These are phyloP conservation scores for Trichopoda pennipes DNA, from an alignment of 2,888 invertebrate species.

Conservation along the genomic window DNA sequence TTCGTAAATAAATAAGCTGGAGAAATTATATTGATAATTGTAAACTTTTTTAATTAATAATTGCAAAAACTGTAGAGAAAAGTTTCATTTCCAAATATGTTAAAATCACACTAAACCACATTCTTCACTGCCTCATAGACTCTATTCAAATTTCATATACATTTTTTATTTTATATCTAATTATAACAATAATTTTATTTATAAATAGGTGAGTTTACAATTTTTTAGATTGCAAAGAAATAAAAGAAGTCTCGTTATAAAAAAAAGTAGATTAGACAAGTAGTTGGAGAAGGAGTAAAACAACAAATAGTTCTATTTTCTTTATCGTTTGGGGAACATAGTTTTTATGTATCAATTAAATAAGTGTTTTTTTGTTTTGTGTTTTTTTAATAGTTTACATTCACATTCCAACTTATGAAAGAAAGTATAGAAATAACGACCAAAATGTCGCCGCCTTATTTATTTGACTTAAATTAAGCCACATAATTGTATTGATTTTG, in stretches of 20 bases:
- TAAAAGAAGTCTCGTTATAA: slow-evolving; percentile 20
- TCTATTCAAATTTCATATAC: background rate
- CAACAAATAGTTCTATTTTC: background rate
- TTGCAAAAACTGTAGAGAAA: too few relatives aligned
- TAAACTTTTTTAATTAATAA: too few relatives aligned
- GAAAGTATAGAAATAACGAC: slow-evolving; percentile 53
- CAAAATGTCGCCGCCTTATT: slow-evolving; percentile 54
- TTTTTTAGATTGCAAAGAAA: slow-evolving; percentile 33
- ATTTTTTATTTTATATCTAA: slow-evolving; percentile 20
- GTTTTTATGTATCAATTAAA: slow-evolving; percentile 52
- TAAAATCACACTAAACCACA: too few relatives aligned
- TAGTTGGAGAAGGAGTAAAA: background rate
- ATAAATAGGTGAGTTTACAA: slow-evolving; percentile 31
- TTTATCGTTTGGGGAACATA: slow-evolving; percentile 54
- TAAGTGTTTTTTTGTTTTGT: slow-evolving; percentile 20
- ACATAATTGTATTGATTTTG: slow-evolving; percentile 99
- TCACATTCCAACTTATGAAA: slow-evolving; percentile 63
- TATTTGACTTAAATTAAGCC: slow-evolving; percentile 85
- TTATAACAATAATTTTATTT: slow-evolving; percentile 44
- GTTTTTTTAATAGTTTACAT: slow-evolving; percentile 62
- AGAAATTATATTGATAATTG: too few relatives aligned
- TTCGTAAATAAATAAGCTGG: too few relatives aligned
- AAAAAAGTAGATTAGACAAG: slow-evolving; percentile 1
- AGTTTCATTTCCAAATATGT: too few relatives aligned
- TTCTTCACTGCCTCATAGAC: background rate